A percentile compares a stretch with the other conserved stretches of the same genome.
These are phyloP conservation scores for Pseudocheirus occidentalis DNA, from an alignment of 2,797 vertebrate species.

Conservation along the genomic window DNA sequence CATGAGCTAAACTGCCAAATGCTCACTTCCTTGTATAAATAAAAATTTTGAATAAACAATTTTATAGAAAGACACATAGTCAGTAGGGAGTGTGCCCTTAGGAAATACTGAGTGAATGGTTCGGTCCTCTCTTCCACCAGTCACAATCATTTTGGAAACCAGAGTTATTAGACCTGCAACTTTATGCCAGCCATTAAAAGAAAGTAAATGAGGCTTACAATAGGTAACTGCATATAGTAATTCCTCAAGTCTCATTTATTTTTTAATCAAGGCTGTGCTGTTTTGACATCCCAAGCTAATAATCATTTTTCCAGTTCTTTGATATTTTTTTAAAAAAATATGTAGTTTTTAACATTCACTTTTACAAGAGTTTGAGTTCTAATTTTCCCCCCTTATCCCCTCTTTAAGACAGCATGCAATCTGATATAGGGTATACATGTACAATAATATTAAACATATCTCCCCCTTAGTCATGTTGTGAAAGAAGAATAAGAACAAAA, in stretches of 20 bases:
- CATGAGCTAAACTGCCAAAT: conserved; percentile 41
- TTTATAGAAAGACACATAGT: background rate
- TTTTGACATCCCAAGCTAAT: conserved; percentile 67
- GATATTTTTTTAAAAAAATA: background rate
- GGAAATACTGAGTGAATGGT: conserved; percentile 8
- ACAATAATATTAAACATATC: background rate
- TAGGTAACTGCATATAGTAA: conserved; percentile 49
- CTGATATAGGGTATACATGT: background rate
- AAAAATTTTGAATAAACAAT: conserved; percentile 38
- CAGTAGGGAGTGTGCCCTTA: conserved; percentile 21
- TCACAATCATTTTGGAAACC: background rate
- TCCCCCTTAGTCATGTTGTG: background rate
- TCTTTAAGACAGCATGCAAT: background rate
- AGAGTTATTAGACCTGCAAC: background rate
- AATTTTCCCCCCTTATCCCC: background rate
- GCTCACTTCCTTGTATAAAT: conserved; percentile 45
- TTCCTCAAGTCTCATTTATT: conserved; percentile 47
- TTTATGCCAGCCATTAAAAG: background rate
- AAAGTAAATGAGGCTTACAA: conserved; percentile 22
- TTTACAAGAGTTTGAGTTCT: background rate
- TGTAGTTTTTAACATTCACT: too few species aligned
- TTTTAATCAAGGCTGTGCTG: conserved; percentile 57
- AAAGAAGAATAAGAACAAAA: background rate
- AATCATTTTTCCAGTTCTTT: conserved; percentile 36
- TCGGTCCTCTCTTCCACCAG: background rate